Evolutionary conservation across 2,797 vertebrate species (phyloP).

Genomic region (Arremon aurantiirostris): DNA sequence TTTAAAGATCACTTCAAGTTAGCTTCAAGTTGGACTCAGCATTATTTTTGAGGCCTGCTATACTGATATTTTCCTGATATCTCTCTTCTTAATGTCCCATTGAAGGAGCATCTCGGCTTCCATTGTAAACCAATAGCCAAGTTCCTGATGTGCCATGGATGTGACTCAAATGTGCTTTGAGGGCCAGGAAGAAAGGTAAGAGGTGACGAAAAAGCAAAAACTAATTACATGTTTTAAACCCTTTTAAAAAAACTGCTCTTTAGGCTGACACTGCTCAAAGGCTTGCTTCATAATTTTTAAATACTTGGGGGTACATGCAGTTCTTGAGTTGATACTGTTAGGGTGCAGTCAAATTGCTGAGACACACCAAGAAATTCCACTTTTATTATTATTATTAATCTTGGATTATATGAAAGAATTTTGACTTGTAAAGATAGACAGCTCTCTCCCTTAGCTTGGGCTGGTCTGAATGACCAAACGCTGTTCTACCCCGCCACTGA

Average conservation of each 20-base stretch:
- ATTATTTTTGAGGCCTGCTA: background rate
- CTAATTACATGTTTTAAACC: background rate
- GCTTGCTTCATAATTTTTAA: background rate
- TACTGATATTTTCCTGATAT: background rate
- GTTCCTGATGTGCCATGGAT: background rate
- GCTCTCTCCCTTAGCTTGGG: background rate
- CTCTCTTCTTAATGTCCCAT: background rate
- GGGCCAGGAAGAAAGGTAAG: background rate
- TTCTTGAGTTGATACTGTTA: background rate
- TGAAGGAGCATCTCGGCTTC: background rate
- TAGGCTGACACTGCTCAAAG: background rate
- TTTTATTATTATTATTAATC: background rate
- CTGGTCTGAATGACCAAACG: background rate
- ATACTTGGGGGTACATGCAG: background rate
- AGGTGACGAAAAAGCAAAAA: fast-evolving
- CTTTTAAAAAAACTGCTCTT: background rate
- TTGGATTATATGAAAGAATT: background rate
- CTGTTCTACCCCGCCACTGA: background rate
- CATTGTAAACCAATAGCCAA: background rate
- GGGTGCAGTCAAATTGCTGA: background rate
- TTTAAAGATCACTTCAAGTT: background rate
- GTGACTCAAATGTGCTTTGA: background rate
- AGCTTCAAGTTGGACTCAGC: background rate
- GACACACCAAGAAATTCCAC: background rate
- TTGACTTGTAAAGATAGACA: background rate